Evolutionary conservation across 2,888 invertebrate species (phyloP), one percentile per base, ranked within the genome.

Genomic region (Erebia ligea): DNA sequence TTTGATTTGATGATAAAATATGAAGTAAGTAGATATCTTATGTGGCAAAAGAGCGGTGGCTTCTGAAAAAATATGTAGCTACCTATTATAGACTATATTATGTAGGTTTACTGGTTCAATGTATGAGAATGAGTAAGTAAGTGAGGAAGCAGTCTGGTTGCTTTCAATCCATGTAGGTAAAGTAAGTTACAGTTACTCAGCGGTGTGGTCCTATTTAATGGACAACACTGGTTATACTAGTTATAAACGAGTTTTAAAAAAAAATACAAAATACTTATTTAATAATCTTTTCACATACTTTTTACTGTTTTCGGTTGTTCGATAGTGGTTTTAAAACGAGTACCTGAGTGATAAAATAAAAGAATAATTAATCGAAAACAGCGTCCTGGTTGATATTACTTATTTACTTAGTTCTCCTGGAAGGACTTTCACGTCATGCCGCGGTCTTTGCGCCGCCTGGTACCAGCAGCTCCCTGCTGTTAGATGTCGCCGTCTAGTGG

Each of bases 111-210:
- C 61, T 66, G 50, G 62, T 70, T 70, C 70, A 69, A 25, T 57
- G 73, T 73, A 69, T 72, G 68, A 76, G 71, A 71, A 72, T 75
- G 74, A 73, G 72, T 72, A 69, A 75, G 74, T 75, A 75, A 73
- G 72, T 72, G 68, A 75, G 75, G 79, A 77, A 79, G 74, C 76
- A 73, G 75, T 79, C 75, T 78, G 79, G 76, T 77, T 76, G 75
- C 73, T 74, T 74, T 70, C 71, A 67, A 74, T 71, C 82, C 80
- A 78, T 81, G 79, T 82, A 78, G 80, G 79, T 82, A 78, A 71
- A 81, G 79, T 69, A 66, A 76, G 71, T 74, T 82, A 85, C 85
- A 82, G 85, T 86, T 84, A 83, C 74, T 71, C 77, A 73, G 78
- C 78, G 76, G 82, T 80, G 81, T 76, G 82, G 81, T 83, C 80